Conservation (phyloP, 2,797 vertebrate species). For the Sebastes hubbsi region DNA sequence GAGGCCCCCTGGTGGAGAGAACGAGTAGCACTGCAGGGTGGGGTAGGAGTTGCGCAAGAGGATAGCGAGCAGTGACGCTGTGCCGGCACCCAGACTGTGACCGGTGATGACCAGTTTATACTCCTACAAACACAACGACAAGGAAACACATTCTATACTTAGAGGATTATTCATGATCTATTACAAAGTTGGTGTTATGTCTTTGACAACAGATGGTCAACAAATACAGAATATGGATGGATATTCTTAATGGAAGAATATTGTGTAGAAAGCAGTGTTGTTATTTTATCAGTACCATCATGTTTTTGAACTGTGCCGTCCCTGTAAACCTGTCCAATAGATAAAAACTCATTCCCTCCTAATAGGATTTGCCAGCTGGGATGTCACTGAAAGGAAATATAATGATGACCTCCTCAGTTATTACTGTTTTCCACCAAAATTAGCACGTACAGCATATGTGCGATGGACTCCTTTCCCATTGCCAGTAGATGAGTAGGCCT, state of each 20-base stretch:
- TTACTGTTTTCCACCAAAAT: too few species aligned
- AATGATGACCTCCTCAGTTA: fast-evolving
- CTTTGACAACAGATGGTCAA: not conserved
- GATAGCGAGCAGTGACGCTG: conserved; percentile 88
- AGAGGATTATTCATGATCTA: not conserved
- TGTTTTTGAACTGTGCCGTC: not conserved
- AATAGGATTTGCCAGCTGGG: not conserved
- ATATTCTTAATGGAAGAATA: not conserved
- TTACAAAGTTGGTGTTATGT: not conserved
- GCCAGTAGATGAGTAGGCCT: too few species aligned
- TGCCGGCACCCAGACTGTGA: conserved; percentile 95
- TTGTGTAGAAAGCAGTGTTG: not conserved
- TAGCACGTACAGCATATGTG: too few species aligned
- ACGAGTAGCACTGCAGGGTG: conserved; percentile 88
- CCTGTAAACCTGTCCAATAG: not conserved
- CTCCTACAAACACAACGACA: conserved; percentile 80
- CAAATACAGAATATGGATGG: not conserved
- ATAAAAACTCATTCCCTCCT: not conserved
- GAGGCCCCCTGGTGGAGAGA: conserved; percentile 96
- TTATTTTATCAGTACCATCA: not conserved
- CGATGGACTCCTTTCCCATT: too few species aligned
- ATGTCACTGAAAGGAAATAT: not conserved
- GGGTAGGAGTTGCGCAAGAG: conserved; percentile 87
- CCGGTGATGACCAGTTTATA: conserved; percentile 94
- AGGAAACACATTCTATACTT: not conserved